Evolutionary conservation across 2,113 vertebrate genomes (phyloP), one percentile per base, ranked within the genome.

Genomic region (Eubucco bourcierii): DNA sequence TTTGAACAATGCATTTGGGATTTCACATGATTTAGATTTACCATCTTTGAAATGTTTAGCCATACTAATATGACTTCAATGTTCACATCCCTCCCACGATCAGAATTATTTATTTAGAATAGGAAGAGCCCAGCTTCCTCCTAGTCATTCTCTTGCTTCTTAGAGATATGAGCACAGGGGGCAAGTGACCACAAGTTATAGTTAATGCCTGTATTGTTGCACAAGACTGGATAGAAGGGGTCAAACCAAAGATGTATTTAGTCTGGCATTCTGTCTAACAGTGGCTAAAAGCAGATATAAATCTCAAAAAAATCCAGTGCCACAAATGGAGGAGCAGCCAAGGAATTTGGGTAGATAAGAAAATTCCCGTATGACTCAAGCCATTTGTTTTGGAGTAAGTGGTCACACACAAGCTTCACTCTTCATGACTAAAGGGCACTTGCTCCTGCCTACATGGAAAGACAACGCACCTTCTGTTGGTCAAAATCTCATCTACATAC

Each of bases 281-380:
- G 84, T 82, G 84, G 75, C 52, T 94, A 83, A 93, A 92, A 90
- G 50, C 31, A 80, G 9, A 63, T 23, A 85, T 90, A 93, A 94
- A 94, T 91, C 84, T 93, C 46, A 73, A 39, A 84, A 88, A 34
- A n/a, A 19, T 28, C 17, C 21, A 39, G 53, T 70, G 46, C 52
- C 84, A 95, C 29, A 82, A 94, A 85, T 28, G 21, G 59, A 87
- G 59, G 29, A 87, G 34, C 81, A 94, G 75, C 50, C 83, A 87
- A 96, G 21, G 67, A 95, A 95, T 94, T 68, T 87, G 87, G 29
- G 56, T 15, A 79, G 93, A 92, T 91, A 95, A 94, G 84, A 82
- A 76, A 91, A 95, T 92, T 95, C 93, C 75, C 87, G 29, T 19
- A 63, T 70, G 66, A 90, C 59, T 92, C 44, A 21, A 65, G 75